Base-by-base conservation (phyloP, 1,140 invertebrate species). In the Helicorthomorpha holstii region DNA sequence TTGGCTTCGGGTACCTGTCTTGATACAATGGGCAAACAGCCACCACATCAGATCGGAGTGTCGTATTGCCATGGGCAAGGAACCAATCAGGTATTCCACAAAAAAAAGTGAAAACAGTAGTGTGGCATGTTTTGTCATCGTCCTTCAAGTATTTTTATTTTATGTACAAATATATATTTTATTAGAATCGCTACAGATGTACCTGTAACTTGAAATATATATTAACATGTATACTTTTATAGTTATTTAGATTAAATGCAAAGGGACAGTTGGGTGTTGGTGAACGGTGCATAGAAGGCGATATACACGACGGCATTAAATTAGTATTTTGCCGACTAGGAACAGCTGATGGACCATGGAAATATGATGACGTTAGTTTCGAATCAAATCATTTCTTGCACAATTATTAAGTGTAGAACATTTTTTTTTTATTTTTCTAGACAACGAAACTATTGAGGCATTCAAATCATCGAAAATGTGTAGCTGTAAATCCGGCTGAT, bases 191-290 rank as follows among this genome's bases (percentile, higher is more conserved):
- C n/a, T n/a, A n/a, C n/a, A n/a, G n/a, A n/a, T n/a, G n/a, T n/a
- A n/a, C n/a, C n/a, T n/a, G n/a, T n/a, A n/a, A n/a, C n/a, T n/a
- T n/a, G n/a, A n/a, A n/a, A n/a, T n/a, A n/a, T n/a, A n/a, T n/a
- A n/a, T n/a, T n/a, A n/a, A n/a, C n/a, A 22, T 23, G 49, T 52
- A 52, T 52, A 59, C 61, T 58, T 54, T 66, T 65, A 38, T 59
- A 94, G 77, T 64, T 96, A 58, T 82, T 95, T 59, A 73, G 93
- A 49, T 68, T 98, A 14, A 98, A 98, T 71, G 79, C 80, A 12
- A 85, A 88, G 58, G 94, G 95, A 1, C 94, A 98, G 69, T 63
- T 98, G 27, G 88, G 88, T 27, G 80, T 93, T 22, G 95, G 95
- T 25, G 95, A 98, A 69, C 75, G 94, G 45, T 98, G 94, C 63